Percentiles rank a stretch among this genome's conserved stretches.
These are phyloP conservation scores for Daptonema setosum DNA, from an alignment of 2,888 invertebrate species.

Conservation along the genomic window DNA sequence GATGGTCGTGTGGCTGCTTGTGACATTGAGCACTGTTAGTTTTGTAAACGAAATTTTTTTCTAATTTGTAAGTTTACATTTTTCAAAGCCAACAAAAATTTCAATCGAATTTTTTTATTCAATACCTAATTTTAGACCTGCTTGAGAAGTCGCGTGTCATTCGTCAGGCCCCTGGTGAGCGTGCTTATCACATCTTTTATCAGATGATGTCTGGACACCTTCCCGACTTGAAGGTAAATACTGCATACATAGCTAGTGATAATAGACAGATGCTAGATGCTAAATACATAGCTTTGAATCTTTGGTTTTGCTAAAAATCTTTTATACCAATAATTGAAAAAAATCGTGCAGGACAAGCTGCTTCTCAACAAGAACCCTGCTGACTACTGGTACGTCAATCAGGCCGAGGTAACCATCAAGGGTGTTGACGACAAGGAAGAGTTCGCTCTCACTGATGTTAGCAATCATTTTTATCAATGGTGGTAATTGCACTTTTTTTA, in stretches of 20 bases:
- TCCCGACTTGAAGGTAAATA: background rate
- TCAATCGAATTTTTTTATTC: no score
- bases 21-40: constrained; percentile 98
- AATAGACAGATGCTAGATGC: no score
- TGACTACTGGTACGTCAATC: constrained; percentile 73
- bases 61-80: background rate
- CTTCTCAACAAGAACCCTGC: constrained; percentile 42
- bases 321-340: no score
- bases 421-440: constrained; percentile 82
- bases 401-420: constrained; percentile 76
- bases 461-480: no score
- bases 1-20: constrained; percentile 98
- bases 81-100: background rate
- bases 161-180: constrained; percentile 67
- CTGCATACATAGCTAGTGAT: no score
- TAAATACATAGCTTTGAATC: no score
- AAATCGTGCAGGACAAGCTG: no score
- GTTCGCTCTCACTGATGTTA: constrained; percentile 35
- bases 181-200: constrained; percentile 99
- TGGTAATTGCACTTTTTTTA: no score
- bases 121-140: constrained; percentile 69
- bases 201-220: constrained; percentile 75
- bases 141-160: constrained; percentile 99
- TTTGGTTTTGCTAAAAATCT: no score
- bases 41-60: background rate